Evolutionary conservation across 2,113 vertebrate species (phyloP).

Genomic region (Balaeniceps rex): DNA sequence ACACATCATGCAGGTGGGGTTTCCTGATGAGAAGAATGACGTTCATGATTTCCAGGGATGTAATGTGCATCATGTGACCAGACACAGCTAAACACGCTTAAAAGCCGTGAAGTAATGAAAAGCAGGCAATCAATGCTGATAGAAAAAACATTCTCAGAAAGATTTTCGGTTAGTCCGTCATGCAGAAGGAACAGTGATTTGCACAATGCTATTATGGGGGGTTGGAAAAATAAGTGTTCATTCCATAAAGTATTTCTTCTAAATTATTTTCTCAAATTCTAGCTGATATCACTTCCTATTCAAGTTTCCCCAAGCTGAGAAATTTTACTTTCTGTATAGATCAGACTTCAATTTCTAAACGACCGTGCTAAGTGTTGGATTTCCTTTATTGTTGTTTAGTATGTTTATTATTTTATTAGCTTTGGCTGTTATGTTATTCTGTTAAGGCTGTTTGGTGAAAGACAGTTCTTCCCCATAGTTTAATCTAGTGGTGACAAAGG

Average conservation of each 20-base stretch:
- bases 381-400: background rate
- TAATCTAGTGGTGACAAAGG: background rate
- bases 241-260: background rate
- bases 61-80: background rate
- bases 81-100: background rate
- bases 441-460: background rate
- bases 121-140: background rate
- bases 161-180: background rate
- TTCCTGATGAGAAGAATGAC: background rate
- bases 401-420: background rate
- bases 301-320: background rate
- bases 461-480: background rate
- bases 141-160: background rate
- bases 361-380: background rate
- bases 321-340: background rate
- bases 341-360: background rate
- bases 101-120: background rate
- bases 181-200: background rate
- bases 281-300: background rate
- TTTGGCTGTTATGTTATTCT: background rate
- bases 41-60: background rate
- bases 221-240: background rate
- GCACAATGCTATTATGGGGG: accelerated
- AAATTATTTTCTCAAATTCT: background rate
- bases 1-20: background rate